phyloP scores from a whole-genome alignment of 2,113 vertebrate genomes.

The Hemichromis elongatus region DNA sequence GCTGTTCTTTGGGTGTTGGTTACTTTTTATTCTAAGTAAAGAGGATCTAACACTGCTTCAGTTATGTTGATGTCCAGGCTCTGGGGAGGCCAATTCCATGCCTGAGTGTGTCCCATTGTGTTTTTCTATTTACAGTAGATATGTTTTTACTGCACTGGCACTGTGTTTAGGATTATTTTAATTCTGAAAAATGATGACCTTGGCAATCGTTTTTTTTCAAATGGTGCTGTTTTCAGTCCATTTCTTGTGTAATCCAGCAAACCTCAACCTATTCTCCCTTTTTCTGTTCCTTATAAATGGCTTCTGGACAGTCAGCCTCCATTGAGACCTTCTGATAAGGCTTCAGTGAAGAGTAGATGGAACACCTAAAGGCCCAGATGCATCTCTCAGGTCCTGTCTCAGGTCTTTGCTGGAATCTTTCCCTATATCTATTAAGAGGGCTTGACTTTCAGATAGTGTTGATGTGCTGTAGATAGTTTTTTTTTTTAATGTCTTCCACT shows the following conservation, averaged over 20 bases:
- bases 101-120: not conserved
- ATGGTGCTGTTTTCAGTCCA: not conserved
- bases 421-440: not conserved
- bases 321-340: not conserved
- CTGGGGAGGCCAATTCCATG: not conserved
- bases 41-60: not conserved
- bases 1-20: not conserved
- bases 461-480: not conserved
- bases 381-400: not conserved
- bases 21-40: not conserved
- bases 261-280: no score
- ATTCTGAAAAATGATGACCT: not conserved
- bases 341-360: not conserved
- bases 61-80: not conserved
- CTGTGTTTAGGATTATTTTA: not conserved
- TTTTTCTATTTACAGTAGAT: not conserved
- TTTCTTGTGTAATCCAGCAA: not conserved
- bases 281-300: not conserved
- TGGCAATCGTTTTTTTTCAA: not conserved
- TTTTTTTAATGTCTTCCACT: not conserved
- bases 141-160: not conserved
- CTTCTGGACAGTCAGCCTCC: not conserved
- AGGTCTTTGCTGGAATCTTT: not conserved
- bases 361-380: not conserved
- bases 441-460: not conserved